phyloP scores from a whole-genome alignment of 2,113 vertebrate genomes.

The Suncus etruscus region DNA sequence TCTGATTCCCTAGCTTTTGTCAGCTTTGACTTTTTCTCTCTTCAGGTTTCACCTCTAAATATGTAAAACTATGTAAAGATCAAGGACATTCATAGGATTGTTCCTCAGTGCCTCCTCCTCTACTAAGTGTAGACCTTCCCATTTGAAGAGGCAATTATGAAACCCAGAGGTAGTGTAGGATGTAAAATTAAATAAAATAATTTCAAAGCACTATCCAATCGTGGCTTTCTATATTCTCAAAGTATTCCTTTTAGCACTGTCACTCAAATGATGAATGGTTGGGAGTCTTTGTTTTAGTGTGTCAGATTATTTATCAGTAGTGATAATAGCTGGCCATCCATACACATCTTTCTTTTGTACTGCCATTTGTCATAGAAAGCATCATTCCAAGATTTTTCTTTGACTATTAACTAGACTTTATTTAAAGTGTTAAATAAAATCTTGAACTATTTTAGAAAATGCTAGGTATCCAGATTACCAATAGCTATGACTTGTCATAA shows the following conservation, averaged over 20 bases:
- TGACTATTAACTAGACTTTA: slow-evolving; percentile 1
- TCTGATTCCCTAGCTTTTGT: neutral
- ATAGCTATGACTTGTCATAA: neutral
- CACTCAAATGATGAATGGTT: neutral
- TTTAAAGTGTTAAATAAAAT: neutral
- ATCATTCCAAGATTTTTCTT: neutral
- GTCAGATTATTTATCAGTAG: slow-evolving; percentile 23
- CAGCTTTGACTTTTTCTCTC: neutral
- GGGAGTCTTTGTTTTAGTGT: neutral
- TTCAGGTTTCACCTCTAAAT: neutral
- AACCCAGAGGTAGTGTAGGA: neutral
- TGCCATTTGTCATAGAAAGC: neutral
- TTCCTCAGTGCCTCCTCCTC: neutral
- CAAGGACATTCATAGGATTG: neutral
- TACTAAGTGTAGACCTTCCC: neutral
- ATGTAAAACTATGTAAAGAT: neutral
- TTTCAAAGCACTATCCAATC: neutral
- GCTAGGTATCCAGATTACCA: neutral
- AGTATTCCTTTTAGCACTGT: neutral
- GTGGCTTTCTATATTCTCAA: neutral
- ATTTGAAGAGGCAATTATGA: neutral
- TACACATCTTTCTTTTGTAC: neutral
- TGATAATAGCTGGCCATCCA: neutral
- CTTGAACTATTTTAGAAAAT: neutral
- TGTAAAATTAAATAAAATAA: neutral